Percentiles rank a stretch among this genome's conserved stretches.
phyloP scores from a whole-genome alignment of 2,888 invertebrate genomes.

The Therioaphis trifolii region DNA sequence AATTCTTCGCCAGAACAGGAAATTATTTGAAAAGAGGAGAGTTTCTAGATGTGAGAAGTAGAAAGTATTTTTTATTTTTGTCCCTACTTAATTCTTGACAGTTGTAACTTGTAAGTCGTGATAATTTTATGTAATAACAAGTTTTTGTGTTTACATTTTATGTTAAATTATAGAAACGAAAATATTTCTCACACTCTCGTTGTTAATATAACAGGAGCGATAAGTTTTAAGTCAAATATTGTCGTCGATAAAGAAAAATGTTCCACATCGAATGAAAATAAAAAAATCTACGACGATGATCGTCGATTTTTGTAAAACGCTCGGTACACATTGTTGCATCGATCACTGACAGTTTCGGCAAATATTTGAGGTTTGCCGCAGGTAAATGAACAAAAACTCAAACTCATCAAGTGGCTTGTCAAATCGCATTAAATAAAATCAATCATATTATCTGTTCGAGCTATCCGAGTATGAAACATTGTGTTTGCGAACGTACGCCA shows the following conservation, averaged over 20 bases:
- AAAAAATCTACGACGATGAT: too few relatives aligned
- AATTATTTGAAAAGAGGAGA: conserved; percentile 32
- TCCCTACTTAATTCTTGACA: conserved; percentile 23
- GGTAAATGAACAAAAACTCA: not conserved
- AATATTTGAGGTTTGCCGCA: not conserved
- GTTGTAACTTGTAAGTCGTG: not conserved
- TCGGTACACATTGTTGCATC: not conserved
- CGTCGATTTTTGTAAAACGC: too few relatives aligned
- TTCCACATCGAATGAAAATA: too few relatives aligned
- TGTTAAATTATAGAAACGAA: not conserved
- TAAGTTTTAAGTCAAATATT: too few relatives aligned
- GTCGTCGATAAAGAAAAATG: too few relatives aligned
- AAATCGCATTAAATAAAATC: not conserved
- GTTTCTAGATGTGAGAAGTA: conserved; percentile 11
- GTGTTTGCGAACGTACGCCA: too few relatives aligned
- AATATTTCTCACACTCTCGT: not conserved
- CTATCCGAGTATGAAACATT: not conserved
- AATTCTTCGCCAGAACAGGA: conserved; percentile 8
- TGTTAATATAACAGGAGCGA: too few relatives aligned
- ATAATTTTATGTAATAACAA: not conserved
- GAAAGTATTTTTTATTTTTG: conserved; percentile 37
- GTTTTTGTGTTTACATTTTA: not conserved
- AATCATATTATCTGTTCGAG: not conserved
- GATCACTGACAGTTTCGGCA: not conserved
- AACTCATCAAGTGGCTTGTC: not conserved